A percentile compares a stretch with the other conserved stretches of the same genome.
Evolutionary conservation across 1,140 invertebrate species (phyloP).

Genomic region (Lordiphosa mommai): DNA sequence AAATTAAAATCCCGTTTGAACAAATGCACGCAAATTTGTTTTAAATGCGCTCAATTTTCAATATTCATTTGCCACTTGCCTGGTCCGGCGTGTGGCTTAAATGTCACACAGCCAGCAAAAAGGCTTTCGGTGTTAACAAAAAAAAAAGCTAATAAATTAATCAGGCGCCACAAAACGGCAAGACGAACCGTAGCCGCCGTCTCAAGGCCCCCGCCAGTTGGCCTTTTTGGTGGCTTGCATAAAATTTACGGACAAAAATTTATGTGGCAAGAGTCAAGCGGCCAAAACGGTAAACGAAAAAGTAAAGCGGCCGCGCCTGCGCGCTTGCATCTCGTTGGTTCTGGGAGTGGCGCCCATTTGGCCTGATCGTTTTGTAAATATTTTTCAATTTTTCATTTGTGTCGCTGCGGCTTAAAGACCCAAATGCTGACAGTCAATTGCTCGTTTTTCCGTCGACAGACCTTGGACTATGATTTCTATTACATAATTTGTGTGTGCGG

Average conservation of each 20-base stretch:
- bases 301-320: slow-evolving; percentile 50
- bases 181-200: slow-evolving; percentile 7
- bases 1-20: slow-evolving; percentile 39
- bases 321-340: slow-evolving; percentile 6
- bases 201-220: slow-evolving; percentile 16
- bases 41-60: slow-evolving; percentile 12
- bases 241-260: slow-evolving; percentile 48
- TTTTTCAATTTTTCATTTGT: slow-evolving; percentile 37
- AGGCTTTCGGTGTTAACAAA: not conserved
- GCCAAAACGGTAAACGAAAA: slow-evolving; percentile 7
- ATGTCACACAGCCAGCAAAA: slow-evolving; percentile 28
- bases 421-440: slow-evolving; percentile 60
- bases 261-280: slow-evolving; percentile 59
- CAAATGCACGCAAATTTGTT: slow-evolving; percentile 16
- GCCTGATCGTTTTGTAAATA: slow-evolving; percentile 50
- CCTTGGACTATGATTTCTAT: slow-evolving; percentile 58
- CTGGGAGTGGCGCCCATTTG: slow-evolving; percentile 60
- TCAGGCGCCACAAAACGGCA: slow-evolving; percentile 37
- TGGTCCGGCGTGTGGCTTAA: slow-evolving; percentile 11
- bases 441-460: slow-evolving; percentile 30
- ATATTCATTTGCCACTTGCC: slow-evolving; percentile 12
- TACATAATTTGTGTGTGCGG: slow-evolving; percentile 56
- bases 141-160: slow-evolving; percentile 48
- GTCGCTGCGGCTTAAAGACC: slow-evolving; percentile 25
- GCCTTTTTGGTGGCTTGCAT: slow-evolving; percentile 27